phyloP scores from a whole-genome alignment of 2,888 invertebrate species.

The Bembecia ichneumoniformis region DNA sequence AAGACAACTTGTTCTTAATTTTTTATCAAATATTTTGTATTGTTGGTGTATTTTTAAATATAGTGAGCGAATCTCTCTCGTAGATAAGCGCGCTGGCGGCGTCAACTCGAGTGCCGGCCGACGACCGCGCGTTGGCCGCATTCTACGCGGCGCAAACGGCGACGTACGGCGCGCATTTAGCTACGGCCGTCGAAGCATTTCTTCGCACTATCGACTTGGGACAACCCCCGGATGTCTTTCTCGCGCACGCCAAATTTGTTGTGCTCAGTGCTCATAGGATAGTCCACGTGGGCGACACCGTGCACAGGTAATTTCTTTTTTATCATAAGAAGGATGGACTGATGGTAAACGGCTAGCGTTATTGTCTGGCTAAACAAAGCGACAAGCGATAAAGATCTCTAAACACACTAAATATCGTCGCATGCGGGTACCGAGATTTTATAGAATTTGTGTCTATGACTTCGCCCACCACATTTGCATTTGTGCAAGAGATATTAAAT shows the following conservation, averaged over 20 bases:
- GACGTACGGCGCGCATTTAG: conserved; percentile 86
- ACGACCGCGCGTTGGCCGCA: conserved; percentile 86
- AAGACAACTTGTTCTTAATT: background rate
- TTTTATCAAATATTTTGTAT: background rate
- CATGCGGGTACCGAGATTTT: too few species aligned
- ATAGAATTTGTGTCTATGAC: too few species aligned
- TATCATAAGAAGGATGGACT: too few species aligned
- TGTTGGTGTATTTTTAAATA: background rate
- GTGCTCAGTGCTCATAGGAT: conserved; percentile 94
- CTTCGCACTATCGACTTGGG: conserved; percentile 92
- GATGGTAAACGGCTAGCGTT: too few species aligned
- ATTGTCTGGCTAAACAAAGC: too few species aligned
- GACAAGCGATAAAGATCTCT: too few species aligned
- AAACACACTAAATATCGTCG: too few species aligned
- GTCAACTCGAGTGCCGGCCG: conserved; percentile 75
- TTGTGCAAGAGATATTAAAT: too few species aligned
- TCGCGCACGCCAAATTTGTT: conserved; percentile 95
- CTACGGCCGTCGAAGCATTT: conserved; percentile 93
- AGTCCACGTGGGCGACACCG: conserved; percentile 94
- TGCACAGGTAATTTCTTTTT: conserved; percentile 69
- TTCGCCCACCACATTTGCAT: too few species aligned
- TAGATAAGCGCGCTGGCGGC: conserved; percentile 67
- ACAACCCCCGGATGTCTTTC: conserved; percentile 93
- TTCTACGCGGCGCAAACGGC: conserved; percentile 92
- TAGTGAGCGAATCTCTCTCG: background rate